Base-by-base conservation (phyloP, 2,797 vertebrate genomes). In the Smutsia gigantea region DNA sequence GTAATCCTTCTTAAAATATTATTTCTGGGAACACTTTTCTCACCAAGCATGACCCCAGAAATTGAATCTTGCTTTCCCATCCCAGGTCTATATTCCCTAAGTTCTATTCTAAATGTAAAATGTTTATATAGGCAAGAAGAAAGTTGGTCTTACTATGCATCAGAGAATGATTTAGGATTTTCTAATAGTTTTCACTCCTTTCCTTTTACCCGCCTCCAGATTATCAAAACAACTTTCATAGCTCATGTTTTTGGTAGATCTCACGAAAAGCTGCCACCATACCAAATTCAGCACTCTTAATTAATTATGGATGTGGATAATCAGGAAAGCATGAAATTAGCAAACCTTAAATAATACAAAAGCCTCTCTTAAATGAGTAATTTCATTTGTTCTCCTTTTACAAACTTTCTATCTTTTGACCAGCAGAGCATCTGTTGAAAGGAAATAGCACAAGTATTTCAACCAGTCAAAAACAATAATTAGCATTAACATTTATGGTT, bases 1-100 rank as follows among this genome's bases (percentile, higher is more conserved):
- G 91, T 97, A 98, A 98, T 97, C 94, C 96, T 98, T 98, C 92
- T 98, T 98, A 96, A 98, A 98, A 98, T 98, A 98, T 98, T 98
- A 97, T 98, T 98, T 90, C 98, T 98, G 97, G 94, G 96, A 98
- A 63, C 96, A 97, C 42, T 98, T 98, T 98, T 98, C 97, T 98
- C 96, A 97, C 97, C 93, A 98, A 98, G 93, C 90, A 59, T 96
- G 98, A 97, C 95, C 72, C 97, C 97, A 90, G 90, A 98, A 98
- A 98, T 97, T 97, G 93, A 98, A 98, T 98, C 97, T 97, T 94
- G 71, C 96, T 82, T 98, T 98, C 97, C 96, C 96, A 96, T 96
- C 95, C 93, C 59, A 96, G 63, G 86, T 95, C 87, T 69, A 75
- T 96, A 98, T 98, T 98, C 98, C 97, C 78, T 88, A 85, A 96